Evolutionary conservation across 2,888 invertebrate genomes (phyloP).

Genomic region (Agonopterix arenella): DNA sequence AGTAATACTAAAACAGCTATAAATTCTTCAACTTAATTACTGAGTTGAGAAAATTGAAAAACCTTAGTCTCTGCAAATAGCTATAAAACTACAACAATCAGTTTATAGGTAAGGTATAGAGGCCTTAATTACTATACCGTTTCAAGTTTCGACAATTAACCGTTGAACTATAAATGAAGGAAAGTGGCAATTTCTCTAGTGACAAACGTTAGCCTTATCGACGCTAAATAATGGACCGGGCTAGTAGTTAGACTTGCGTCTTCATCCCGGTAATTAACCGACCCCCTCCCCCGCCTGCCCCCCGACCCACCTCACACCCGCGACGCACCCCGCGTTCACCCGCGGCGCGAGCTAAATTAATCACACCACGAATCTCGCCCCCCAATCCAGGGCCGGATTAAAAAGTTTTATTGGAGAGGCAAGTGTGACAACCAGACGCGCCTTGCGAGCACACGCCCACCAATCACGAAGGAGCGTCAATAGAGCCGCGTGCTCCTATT

Average conservation of each 20-base stretch:
- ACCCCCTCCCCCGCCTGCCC: slow-evolving; percentile 23
- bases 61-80: neutral
- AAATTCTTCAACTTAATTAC: neutral
- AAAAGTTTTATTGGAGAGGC: slow-evolving; percentile 74
- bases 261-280: slow-evolving; percentile 73
- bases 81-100: neutral
- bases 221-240: slow-evolving; percentile 67
- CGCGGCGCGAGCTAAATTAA: slow-evolving; percentile 63
- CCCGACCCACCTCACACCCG: slow-evolving; percentile 13
- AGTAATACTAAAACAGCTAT: neutral
- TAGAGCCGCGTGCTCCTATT: slow-evolving; percentile 35
- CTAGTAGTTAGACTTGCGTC: slow-evolving; percentile 71
- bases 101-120: neutral
- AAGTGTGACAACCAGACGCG: slow-evolving; percentile 58
- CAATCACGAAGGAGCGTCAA: slow-evolving; percentile 38
- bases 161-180: slow-evolving; percentile 64
- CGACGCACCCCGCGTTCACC: slow-evolving; percentile 19
- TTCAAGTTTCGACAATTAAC: slow-evolving; percentile 40
- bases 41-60: neutral
- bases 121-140: neutral
- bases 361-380: slow-evolving; percentile 74
- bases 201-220: slow-evolving; percentile 71
- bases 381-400: slow-evolving; percentile 70
- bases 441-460: slow-evolving; percentile 33
- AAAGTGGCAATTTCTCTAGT: slow-evolving; percentile 64